Evolutionary conservation across 2,797 vertebrate species (phyloP).

Genomic region (Rhabdomys pumilio): DNA sequence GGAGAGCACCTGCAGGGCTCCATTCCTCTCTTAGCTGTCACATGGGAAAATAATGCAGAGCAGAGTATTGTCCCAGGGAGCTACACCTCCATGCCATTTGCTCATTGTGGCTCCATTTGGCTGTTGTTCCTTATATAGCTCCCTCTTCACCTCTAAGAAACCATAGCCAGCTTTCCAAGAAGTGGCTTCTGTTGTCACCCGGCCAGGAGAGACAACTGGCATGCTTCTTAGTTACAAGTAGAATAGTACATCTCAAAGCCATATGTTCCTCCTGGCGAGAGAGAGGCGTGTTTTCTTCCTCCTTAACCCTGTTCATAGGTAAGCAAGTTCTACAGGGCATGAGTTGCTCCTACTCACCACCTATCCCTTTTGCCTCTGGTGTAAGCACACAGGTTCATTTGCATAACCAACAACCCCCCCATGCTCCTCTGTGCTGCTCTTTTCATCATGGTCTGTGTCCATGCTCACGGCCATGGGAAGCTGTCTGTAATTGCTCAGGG

Average conservation of each 20-base stretch:
- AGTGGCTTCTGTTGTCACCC: slow-evolving; percentile 34
- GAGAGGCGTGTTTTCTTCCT: slow-evolving; percentile 9
- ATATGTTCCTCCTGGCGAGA: background rate
- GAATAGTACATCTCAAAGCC: slow-evolving; percentile 26
- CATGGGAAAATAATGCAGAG: background rate
- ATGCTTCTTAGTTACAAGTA: background rate
- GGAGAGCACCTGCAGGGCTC: background rate
- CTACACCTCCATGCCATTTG: background rate
- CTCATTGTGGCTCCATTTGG: background rate
- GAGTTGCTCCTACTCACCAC: background rate
- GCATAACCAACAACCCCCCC: background rate
- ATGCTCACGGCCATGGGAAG: rapidly evolving
- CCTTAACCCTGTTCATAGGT: background rate
- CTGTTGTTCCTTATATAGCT: background rate
- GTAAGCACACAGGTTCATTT: background rate
- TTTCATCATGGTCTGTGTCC: background rate
- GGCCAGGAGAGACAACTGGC: slow-evolving; percentile 61
- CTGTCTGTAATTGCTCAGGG: background rate
- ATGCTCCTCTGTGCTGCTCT: background rate
- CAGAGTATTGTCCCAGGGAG: background rate
- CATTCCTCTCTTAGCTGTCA: background rate
- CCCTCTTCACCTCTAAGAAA: background rate
- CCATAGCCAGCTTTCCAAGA: slow-evolving; percentile 65
- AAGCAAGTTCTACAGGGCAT: background rate
- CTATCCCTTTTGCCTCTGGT: background rate